Evolutionary conservation across 2,113 vertebrate genomes (phyloP).

Genomic region (Entelurus aequoreus): DNA sequence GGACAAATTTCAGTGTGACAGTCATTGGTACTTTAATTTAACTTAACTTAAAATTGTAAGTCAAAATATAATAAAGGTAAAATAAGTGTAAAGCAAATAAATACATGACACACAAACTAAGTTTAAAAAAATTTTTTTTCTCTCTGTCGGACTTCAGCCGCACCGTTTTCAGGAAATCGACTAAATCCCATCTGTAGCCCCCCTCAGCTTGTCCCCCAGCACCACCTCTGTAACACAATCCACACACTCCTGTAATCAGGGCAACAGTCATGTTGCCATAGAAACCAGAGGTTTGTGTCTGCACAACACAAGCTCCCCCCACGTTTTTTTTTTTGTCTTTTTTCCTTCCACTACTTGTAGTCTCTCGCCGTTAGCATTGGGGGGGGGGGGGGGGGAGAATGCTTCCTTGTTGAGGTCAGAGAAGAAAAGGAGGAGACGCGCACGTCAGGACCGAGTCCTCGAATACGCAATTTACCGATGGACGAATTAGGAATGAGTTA

Average conservation of each 20-base stretch:
- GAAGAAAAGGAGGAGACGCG: constrained; percentile 32
- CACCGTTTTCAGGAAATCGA: too few relatives aligned
- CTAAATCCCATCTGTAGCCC: background rate
- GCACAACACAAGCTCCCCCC: constrained; percentile 56
- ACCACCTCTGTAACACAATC: constrained; percentile 67
- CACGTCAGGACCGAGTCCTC: constrained; percentile 17
- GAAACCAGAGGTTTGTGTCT: constrained; percentile 67
- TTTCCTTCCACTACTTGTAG: constrained; percentile 15
- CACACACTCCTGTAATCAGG: constrained; percentile 66
- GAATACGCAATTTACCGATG: constrained; percentile 4
- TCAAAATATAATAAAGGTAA: too few relatives aligned
- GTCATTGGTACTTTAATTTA: too few relatives aligned
- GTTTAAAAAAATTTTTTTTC: too few relatives aligned
- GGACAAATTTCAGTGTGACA: too few relatives aligned
- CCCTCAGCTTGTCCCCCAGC: background rate
- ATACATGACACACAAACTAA: too few relatives aligned
- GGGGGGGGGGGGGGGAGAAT: constrained; percentile 30
- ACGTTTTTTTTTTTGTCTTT: constrained; percentile 12
- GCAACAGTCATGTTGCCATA: constrained; percentile 63
- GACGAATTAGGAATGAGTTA: constrained; percentile 17
- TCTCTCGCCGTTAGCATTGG: constrained; percentile 44
- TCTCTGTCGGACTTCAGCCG: too few relatives aligned
- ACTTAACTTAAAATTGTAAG: too few relatives aligned
- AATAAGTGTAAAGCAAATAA: too few relatives aligned
- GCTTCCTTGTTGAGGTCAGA: constrained; percentile 64